Conservation (phyloP, 2,113 vertebrate species). For the Mionectes macconnelli region DNA sequence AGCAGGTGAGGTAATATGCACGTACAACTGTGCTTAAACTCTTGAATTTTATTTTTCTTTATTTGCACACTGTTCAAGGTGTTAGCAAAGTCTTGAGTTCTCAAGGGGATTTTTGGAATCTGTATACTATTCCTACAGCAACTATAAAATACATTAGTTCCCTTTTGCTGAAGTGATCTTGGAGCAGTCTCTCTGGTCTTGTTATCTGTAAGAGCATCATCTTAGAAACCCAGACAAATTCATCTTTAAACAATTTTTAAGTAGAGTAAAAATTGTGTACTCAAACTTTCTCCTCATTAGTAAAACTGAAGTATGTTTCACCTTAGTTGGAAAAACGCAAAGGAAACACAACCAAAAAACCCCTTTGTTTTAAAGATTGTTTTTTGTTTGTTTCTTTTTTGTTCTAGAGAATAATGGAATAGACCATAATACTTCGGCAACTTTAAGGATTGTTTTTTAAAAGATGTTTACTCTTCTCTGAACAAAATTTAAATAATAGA, state of each 20-base stretch:
- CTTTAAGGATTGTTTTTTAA: not conserved
- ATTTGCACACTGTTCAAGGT: not conserved
- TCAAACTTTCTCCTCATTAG: not conserved
- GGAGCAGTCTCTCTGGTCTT: not conserved
- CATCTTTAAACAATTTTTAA: not conserved
- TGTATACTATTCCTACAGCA: not conserved
- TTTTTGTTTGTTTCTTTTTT: not conserved
- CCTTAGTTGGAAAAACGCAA: not conserved
- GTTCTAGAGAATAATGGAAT: not conserved
- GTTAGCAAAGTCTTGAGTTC: not conserved
- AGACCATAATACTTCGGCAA: not conserved
- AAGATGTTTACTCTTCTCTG: not conserved
- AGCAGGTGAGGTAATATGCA: not conserved
- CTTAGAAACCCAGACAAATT: not conserved
- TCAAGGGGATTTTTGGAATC: not conserved
- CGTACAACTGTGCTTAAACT: not conserved
- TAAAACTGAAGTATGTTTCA: not conserved
- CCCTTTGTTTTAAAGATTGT: not conserved
- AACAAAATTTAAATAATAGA: not conserved
- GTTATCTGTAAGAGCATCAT: not conserved
- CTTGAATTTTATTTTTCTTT: not conserved
- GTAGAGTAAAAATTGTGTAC: not conserved
- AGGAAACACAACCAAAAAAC: accelerated
- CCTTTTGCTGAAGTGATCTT: not conserved
- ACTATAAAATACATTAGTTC: not conserved